Percentiles rank a stretch among this genome's conserved stretches.
phyloP scores from a whole-genome alignment of 2,113 vertebrate species.

The Forbesichthys papilliferus region DNA sequence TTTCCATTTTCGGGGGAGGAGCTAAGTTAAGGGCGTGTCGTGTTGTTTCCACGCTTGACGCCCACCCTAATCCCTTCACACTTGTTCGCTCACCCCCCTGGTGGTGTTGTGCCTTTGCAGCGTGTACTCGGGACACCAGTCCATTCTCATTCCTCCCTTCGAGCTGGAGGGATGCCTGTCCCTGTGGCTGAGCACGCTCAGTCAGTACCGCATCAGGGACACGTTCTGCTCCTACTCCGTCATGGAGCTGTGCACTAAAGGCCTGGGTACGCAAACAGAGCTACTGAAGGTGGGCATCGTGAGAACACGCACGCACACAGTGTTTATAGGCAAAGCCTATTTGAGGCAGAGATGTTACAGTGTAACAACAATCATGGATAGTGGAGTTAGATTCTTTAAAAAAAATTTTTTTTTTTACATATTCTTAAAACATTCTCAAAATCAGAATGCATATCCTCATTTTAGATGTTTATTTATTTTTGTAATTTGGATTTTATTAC shows the following conservation, averaged over 20 bases:
- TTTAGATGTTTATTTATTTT: too few relatives aligned
- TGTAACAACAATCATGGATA: too few relatives aligned
- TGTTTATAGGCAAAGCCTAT: background rate
- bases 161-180: constrained; percentile 94
- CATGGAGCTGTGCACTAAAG: constrained; percentile 98
- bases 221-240: constrained; percentile 99
- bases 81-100: background rate
- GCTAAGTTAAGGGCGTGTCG: too few relatives aligned
- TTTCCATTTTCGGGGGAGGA: too few relatives aligned
- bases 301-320: background rate
- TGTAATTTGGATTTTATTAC: too few relatives aligned
- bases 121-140: constrained; percentile 98
- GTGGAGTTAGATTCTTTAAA: too few relatives aligned
- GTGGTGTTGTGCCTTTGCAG: constrained; percentile 35
- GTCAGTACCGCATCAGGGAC: constrained; percentile 95
- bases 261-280: constrained; percentile 94
- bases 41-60: background rate
- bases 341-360: too few relatives aligned
- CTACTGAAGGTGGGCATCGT: constrained; percentile 83
- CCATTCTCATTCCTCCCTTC: constrained; percentile 95
- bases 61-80: background rate
- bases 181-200: constrained; percentile 95
- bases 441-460: too few relatives aligned
- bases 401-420: too few relatives aligned
- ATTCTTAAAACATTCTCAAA: too few relatives aligned